These are phyloP conservation scores for Nothobranchius furzeri DNA, from an alignment of 2,113 vertebrate species.

Conservation along the genomic window DNA sequence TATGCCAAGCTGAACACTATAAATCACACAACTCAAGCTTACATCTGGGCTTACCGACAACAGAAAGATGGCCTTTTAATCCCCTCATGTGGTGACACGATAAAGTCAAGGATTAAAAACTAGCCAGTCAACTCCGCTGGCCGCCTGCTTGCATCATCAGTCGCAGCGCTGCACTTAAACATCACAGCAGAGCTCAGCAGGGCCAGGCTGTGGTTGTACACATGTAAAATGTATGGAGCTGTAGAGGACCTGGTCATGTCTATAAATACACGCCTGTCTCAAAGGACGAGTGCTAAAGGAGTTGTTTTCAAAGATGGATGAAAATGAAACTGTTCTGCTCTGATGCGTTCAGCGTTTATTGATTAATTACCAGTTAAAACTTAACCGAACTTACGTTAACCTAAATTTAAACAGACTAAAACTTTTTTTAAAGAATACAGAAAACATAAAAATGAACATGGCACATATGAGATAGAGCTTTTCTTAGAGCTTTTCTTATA, in stretches of 20 bases:
- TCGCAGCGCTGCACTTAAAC: slow-evolving; percentile 25
- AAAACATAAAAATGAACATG: too few species aligned
- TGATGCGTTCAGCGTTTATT: too few species aligned
- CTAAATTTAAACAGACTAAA: too few species aligned
- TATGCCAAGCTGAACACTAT: neutral
- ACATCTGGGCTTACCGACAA: slow-evolving; percentile 63
- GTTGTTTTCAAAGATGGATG: slow-evolving; percentile 4
- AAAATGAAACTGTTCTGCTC: neutral
- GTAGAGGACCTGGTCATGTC: slow-evolving; percentile 18
- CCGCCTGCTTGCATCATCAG: slow-evolving; percentile 34
- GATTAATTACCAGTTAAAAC: too few species aligned
- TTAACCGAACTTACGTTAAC: too few species aligned
- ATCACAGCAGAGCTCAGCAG: slow-evolving; percentile 32
- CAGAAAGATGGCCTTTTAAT: slow-evolving; percentile 60
- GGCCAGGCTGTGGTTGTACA: slow-evolving; percentile 18
- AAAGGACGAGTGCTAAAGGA: slow-evolving; percentile 1
- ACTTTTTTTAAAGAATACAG: too few species aligned
- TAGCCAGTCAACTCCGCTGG: slow-evolving; percentile 26
- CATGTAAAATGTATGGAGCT: slow-evolving; percentile 38
- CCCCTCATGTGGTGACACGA: slow-evolving; percentile 62
- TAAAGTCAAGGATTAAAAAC: slow-evolving; percentile 69
- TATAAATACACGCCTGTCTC: slow-evolving; percentile 52
- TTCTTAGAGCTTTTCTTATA: too few species aligned
- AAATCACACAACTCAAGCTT: slow-evolving; percentile 41
- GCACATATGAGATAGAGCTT: too few species aligned